Evolutionary conservation across 1,140 invertebrate genomes (phyloP).

Genomic region (Macrobrachium nipponense): DNA sequence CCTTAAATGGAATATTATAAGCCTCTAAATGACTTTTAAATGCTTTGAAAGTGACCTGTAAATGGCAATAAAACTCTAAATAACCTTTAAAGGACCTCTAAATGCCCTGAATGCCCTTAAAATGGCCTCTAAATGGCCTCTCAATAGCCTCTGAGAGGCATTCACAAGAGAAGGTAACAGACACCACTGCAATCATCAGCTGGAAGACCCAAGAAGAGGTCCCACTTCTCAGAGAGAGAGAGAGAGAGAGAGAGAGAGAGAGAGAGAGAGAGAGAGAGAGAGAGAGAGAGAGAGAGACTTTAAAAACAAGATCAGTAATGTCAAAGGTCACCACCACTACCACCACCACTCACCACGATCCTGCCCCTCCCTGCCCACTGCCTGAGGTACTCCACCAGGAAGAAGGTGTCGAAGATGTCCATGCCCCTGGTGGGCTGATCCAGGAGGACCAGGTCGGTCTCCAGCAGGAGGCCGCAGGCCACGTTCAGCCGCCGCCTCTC

Average conservation of each 20-base stretch:
- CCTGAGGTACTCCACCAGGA: conserved; percentile 91
- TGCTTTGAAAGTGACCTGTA: too few species aligned
- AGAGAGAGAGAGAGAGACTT: background rate
- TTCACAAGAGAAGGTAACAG: too few species aligned
- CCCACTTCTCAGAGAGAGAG: background rate
- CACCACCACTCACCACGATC: conserved; percentile 65
- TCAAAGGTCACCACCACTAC: background rate
- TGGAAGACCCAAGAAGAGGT: background rate
- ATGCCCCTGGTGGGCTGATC: conserved; percentile 92
- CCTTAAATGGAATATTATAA: too few species aligned
- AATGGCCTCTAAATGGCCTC: too few species aligned
- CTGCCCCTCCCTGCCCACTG: conserved; percentile 88
- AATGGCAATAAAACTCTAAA: too few species aligned
- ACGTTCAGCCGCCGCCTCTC: conserved; percentile 87
- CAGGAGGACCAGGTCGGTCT: conserved; percentile 73
- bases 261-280: background rate
- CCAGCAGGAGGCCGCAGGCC: conserved; percentile 85
- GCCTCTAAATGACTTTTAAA: too few species aligned
- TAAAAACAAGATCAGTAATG: background rate
- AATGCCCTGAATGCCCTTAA: too few species aligned
- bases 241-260: background rate
- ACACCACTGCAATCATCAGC: too few species aligned
- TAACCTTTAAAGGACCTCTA: too few species aligned
- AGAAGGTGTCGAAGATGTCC: conserved; percentile 97
- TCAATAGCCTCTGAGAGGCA: too few species aligned